These are phyloP conservation scores for Luehdorfia chinensis DNA, from an alignment of 1,140 invertebrate species.

Conservation along the genomic window DNA sequence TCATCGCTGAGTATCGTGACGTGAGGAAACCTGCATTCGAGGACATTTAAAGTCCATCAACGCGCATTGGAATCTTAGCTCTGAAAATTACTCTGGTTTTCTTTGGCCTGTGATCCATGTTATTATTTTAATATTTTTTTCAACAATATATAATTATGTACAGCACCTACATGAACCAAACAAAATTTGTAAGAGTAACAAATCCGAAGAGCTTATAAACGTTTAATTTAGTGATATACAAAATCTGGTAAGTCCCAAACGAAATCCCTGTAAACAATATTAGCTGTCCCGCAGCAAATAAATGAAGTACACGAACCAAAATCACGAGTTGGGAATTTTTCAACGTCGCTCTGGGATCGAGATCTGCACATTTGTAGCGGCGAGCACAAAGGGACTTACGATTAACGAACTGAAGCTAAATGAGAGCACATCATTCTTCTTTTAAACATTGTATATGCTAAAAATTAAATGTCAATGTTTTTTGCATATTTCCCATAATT, in stretches of 20 bases:
- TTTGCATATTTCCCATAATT: too few relatives aligned
- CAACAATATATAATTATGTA: too few relatives aligned
- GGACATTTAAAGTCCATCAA: too few relatives aligned
- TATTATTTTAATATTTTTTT: too few relatives aligned
- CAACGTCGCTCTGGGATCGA: slow-evolving; percentile 59
- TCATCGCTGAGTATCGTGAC: too few relatives aligned
- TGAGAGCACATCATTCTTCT: slow-evolving; percentile 53
- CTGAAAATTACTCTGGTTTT: too few relatives aligned
- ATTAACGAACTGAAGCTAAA: slow-evolving; percentile 61
- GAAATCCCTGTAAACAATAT: slow-evolving; percentile 57
- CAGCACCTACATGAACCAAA: too few relatives aligned
- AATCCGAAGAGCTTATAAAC: too few relatives aligned
- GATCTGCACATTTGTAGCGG: slow-evolving; percentile 48
- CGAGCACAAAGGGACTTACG: slow-evolving; percentile 55
- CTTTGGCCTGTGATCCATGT: too few relatives aligned
- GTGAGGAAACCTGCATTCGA: too few relatives aligned
- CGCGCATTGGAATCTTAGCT: too few relatives aligned
- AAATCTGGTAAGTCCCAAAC: slow-evolving; percentile 5
- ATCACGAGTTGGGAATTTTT: slow-evolving; percentile 71
- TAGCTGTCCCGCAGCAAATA: slow-evolving; percentile 52
- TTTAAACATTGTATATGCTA: slow-evolving; percentile 23
- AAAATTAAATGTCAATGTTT: slow-evolving; percentile 22
- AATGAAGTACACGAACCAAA: slow-evolving; percentile 69
- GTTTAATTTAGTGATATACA: slow-evolving; percentile 5
- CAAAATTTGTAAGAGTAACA: too few relatives aligned